phyloP scores from a whole-genome alignment of 2,888 invertebrate species.

The Lasioglossum pauxillum region DNA sequence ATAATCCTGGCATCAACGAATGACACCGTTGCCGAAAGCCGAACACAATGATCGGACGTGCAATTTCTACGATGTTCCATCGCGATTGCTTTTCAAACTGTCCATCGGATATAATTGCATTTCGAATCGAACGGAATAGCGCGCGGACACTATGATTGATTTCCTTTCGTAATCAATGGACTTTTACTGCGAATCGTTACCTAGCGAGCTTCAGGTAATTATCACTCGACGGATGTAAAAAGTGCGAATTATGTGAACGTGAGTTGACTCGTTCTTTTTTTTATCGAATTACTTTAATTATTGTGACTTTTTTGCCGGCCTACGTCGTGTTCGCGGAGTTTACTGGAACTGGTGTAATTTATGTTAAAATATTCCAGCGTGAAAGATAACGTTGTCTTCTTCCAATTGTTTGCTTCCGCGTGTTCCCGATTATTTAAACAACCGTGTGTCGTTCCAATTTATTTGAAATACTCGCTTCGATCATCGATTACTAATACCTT shows the following conservation, averaged over 20 bases:
- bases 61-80: neutral
- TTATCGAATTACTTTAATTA: neutral
- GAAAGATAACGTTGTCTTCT: neutral
- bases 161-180: neutral
- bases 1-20: neutral
- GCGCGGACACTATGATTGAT: neutral
- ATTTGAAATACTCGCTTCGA: neutral
- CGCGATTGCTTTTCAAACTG: neutral
- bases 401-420: neutral
- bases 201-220: neutral
- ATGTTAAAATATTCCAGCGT: neutral
- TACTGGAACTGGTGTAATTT: neutral
- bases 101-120: neutral
- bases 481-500: neutral
- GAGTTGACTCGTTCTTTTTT: neutral
- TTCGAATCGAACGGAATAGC: neutral
- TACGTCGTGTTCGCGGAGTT: neutral
- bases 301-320: neutral
- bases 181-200: neutral
- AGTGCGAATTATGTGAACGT: neutral
- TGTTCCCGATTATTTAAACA: neutral
- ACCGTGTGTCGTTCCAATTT: neutral
- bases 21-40: conserved; percentile 14
- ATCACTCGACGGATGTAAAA: neutral
- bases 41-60: neutral